Base-by-base conservation (phyloP, 2,888 invertebrate species). In the Bedellia somnulentella region DNA sequence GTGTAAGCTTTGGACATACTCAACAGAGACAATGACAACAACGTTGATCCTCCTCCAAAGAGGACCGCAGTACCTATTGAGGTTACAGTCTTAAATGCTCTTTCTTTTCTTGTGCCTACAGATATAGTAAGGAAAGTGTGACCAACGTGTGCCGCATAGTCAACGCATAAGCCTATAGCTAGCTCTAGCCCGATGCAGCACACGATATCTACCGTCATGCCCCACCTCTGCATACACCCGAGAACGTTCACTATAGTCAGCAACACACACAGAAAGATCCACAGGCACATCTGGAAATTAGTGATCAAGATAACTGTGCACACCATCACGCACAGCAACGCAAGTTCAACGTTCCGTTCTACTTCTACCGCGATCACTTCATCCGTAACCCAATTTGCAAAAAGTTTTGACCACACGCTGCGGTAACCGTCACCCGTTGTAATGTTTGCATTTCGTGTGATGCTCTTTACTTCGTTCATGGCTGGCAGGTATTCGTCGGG, bases 61-160 rank as follows among this genome's bases (percentile, higher is more conserved):
- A 89, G 56, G 2, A 90, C 88, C 1, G 90, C 89, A 13, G 84
- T 79, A 5, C 89, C 89, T 33, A 89, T 89, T 27, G 84, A 80
- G 1, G 80, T 78, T 1, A 90, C 80, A 0, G 89, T 85, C 42
- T 79, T 75, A 24, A 82, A 56, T 0, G 82, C 77, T 37, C 88
- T 67, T 10, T 80, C 76, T n/a, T 78, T 63, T 24, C 68, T 68
- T 16, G 68, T 52, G 1, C 80, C 79, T 24, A 77, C 63, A 11
- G 67, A 58, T 11, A 79, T 60, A 2, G 85, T 85, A 43, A 91
- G 76, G 55, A 90, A 91, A 3, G 87, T 86, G 49, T 90, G 89
- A 1, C 88, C 87, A 4, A 89, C 83, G 48, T 89, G 89, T 2
- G 88, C 86, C 1, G 90, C 87, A 45, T 89, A 91, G 58, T 92